Percentiles rank a stretch among this genome's conserved stretches.
phyloP scores from a whole-genome alignment of 2,888 invertebrate genomes.

The Lysandra coridon region DNA sequence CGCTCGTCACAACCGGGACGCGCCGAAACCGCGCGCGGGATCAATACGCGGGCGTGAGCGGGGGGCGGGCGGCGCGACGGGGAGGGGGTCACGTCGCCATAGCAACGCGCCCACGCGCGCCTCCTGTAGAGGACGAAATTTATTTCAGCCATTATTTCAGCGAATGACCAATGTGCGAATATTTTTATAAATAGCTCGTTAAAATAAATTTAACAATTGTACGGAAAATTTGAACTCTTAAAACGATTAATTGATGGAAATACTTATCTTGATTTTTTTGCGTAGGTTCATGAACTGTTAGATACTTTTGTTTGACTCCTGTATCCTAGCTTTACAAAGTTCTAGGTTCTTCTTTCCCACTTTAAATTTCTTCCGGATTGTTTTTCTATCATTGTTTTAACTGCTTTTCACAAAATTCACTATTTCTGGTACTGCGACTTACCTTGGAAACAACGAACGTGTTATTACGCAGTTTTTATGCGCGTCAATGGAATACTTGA shows the following conservation, averaged over 20 bases:
- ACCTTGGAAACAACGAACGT: not conserved
- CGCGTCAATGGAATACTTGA: too few species aligned
- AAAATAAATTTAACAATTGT: not conserved
- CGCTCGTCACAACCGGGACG: conserved; percentile 41
- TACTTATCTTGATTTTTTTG: not conserved
- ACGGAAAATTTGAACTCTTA: not conserved
- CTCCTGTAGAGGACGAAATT: conserved; percentile 54
- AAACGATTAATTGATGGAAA: not conserved
- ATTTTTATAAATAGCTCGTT: conserved; percentile 30
- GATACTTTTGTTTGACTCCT: not conserved
- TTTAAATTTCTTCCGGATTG: not conserved
- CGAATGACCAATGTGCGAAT: conserved; percentile 51
- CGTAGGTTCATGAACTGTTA: not conserved
- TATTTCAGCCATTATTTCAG: conserved; percentile 62
- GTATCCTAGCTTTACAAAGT: not conserved
- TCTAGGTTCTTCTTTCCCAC: too few species aligned
- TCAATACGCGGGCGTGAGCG: conserved; percentile 43
- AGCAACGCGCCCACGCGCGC: conserved; percentile 73
- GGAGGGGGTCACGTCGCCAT: conserved; percentile 56
- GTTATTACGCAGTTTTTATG: not conserved
- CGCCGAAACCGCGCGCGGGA: conserved; percentile 41
- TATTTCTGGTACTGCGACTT: not conserved
- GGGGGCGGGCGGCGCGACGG: conserved; percentile 38
- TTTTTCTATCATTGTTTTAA: too few species aligned
- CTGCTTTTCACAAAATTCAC: not conserved